A percentile compares a stretch with the other conserved stretches of the same genome.
These are phyloP conservation scores for Hozukius guyotensis DNA, from an alignment of 2,797 vertebrate genomes.

Conservation along the genomic window DNA sequence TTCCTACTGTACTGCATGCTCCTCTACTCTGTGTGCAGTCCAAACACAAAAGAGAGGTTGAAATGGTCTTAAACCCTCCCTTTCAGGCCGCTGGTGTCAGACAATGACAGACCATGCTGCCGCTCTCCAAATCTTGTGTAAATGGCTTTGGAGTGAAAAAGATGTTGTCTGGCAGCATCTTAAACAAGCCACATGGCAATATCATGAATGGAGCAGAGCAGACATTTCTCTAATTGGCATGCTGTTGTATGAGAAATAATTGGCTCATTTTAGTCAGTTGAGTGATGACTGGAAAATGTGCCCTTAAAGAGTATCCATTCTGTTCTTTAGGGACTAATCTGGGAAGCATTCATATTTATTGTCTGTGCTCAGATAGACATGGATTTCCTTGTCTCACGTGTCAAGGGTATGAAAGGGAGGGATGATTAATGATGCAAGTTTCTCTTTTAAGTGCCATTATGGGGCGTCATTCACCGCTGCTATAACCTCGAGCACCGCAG, in stretches of 20 bases:
- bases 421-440: constrained; percentile 90
- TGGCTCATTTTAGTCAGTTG: constrained; percentile 92
- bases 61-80: constrained; percentile 24
- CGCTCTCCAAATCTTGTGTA: constrained; percentile 49
- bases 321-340: constrained; percentile 92
- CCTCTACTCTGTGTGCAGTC: neutral
- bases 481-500: constrained; percentile 66
- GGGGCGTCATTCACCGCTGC: constrained; percentile 69
- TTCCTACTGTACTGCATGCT: neutral
- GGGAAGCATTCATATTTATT: constrained; percentile 92
- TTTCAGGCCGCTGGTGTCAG: constrained; percentile 49
- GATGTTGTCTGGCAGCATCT: constrained; percentile 68
- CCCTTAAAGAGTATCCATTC: constrained; percentile 82
- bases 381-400: constrained; percentile 87
- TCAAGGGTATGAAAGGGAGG: constrained; percentile 86
- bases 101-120: constrained; percentile 49
- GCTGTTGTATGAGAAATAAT: constrained; percentile 89
- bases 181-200: constrained; percentile 73
- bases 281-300: constrained; percentile 92
- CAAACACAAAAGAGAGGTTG: constrained; percentile 19
- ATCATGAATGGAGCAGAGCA: constrained; percentile 71
- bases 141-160: constrained; percentile 63
- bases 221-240: constrained; percentile 90
- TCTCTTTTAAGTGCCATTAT: constrained; percentile 84
- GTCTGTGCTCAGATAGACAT: constrained; percentile 89